Evolutionary conservation across 92 coral and sea anemone species (phyloP), one percentile per base, ranked within the genome.

Genomic region (Hydrozoanthus gracilis): DNA sequence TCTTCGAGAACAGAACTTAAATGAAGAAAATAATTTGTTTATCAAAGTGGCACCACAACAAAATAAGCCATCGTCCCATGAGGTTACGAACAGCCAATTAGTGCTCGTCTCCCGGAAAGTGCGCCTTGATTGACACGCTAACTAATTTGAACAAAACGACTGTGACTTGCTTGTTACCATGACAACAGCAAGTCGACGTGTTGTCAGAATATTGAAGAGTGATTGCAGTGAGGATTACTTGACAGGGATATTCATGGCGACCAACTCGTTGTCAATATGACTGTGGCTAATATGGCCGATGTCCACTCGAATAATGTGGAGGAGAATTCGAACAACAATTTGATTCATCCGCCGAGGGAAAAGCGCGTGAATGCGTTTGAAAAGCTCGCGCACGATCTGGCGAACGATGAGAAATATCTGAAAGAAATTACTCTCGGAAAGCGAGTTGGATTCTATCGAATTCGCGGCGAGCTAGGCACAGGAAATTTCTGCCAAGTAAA

Each of bases 401-500:
- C 91, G 69, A 91, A 93, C 88, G 98, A 95, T 77, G 98, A 93
- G 61, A 94, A 93, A 47, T 91, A 92, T 66, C 75, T 92, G 65
- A 96, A 97, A 73, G 99, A 97, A 87, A 91, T 97, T 44, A 93
- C 98, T 79, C 95, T 97, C 54, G 98, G 98, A 44, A 97, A 95
- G 84, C 98, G 99, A 65, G 95, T 97, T 8, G 99, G 99, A 20
- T 97, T 97, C 84, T 97, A 97, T 87, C 96, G 99, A 54, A 90
- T 97, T 83, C 97, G 99, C 48, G 99, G 98, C 68, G 99, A 97
- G 70, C 92, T 97, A 13, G 99, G 99, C 51, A 92, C 93, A 46
- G 99, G 99, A n/a, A 97, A 97, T 82, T 97, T 97, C 72, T 97
- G 98, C 64, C 99, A 95, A 92, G 99, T 97, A 12, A 97, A 97